These are phyloP conservation scores for Platanista minor DNA, from an alignment of 2,113 vertebrate species.

Conservation along the genomic window DNA sequence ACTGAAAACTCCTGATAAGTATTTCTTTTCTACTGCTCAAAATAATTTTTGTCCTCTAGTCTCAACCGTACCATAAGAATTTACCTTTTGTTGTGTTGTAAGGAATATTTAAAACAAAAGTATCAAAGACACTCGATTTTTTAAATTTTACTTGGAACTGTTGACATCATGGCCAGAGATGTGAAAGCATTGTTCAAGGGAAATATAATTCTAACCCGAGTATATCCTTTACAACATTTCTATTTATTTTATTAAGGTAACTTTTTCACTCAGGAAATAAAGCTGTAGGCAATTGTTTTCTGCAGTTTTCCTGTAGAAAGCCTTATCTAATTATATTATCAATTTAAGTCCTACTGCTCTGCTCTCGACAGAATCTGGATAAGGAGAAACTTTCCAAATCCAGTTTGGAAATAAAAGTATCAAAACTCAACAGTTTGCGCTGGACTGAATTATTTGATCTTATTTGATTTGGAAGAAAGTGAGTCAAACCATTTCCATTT, in stretches of 20 bases:
- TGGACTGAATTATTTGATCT: neutral
- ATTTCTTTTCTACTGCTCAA: neutral
- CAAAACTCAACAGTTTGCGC: neutral
- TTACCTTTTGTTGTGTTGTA: neutral
- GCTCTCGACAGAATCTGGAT: neutral
- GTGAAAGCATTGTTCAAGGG: neutral
- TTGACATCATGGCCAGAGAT: neutral
- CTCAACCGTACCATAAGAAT: neutral
- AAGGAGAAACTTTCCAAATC: constrained; percentile 17
- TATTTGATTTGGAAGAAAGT: constrained; percentile 30
- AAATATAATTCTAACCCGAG: neutral
- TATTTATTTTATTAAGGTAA: constrained; percentile 21
- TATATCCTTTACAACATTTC: neutral
- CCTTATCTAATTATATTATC: neutral
- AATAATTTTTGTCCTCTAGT: neutral
- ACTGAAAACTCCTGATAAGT: neutral
- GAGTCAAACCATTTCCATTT: neutral
- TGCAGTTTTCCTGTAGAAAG: neutral
- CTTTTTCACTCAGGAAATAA: neutral
- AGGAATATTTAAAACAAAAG: neutral
- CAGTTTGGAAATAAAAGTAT: constrained; percentile 41
- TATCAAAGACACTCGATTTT: neutral
- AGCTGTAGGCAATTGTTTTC: neutral
- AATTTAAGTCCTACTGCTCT: neutral
- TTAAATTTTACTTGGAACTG: neutral